phyloP scores from a whole-genome alignment of 2,113 vertebrate genomes.

The Hoplias malabaricus region DNA sequence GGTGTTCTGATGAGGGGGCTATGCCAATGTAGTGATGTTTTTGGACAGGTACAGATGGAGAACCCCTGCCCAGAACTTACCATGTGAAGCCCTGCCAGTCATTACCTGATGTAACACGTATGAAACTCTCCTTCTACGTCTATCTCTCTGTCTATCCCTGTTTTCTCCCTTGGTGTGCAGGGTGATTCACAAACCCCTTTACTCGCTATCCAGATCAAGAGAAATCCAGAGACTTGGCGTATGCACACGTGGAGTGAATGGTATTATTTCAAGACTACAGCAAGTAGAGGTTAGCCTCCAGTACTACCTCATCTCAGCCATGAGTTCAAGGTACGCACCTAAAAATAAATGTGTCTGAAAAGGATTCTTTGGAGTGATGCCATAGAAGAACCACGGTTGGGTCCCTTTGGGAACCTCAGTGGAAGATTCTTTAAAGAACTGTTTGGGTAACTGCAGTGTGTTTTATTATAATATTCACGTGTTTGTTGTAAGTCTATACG shows the following conservation, averaged over 20 bases:
- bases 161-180: conserved; percentile 2
- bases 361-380: not conserved
- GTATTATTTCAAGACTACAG: not conserved
- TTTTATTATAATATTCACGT: no score
- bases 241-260: not conserved
- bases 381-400: not conserved
- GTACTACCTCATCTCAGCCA: not conserved
- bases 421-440: not conserved
- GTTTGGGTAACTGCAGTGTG: no score
- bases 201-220: conserved; percentile 37
- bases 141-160: not conserved
- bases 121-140: conserved; percentile 33
- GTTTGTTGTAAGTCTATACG: no score
- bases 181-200: conserved; percentile 1
- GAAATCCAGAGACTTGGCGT: not conserved
- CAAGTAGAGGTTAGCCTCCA: not conserved
- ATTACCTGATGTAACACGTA: conserved; percentile 44
- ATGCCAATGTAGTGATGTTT: conserved; percentile 19
- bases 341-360: not conserved
- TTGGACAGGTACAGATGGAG: conserved; percentile 33
- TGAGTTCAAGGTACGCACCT: not conserved
- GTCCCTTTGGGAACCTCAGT: not conserved
- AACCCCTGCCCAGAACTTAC: conserved; percentile 19
- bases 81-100: conserved; percentile 29
- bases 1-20: not conserved